Percentiles rank a stretch among this genome's conserved stretches.
Evolutionary conservation across 2,113 vertebrate species (phyloP).

Genomic region (Clarias batrachus): DNA sequence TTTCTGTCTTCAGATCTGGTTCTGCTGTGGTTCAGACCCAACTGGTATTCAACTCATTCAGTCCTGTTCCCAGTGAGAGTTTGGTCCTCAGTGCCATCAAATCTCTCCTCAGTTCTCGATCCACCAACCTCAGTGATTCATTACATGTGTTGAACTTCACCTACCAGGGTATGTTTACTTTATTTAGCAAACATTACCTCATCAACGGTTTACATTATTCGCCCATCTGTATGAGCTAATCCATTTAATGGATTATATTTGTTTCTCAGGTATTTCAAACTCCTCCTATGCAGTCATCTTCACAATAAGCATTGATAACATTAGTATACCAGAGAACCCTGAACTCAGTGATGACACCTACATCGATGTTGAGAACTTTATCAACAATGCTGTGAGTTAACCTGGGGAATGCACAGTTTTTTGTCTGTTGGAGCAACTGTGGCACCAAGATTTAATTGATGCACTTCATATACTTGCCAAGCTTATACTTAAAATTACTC

Average conservation of each 20-base stretch:
- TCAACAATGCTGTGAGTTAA: slow-evolving; percentile 29
- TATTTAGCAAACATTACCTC: neutral
- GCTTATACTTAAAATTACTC: no score
- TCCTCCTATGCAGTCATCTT: slow-evolving; percentile 10
- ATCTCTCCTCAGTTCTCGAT: neutral
- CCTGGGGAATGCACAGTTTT: neutral
- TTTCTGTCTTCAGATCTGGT: slow-evolving; percentile 1
- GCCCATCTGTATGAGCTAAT: neutral
- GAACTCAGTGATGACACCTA: neutral
- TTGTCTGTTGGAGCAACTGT: neutral
- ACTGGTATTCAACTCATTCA: slow-evolving; percentile 29
- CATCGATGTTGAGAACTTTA: neutral
- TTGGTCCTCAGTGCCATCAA: neutral
- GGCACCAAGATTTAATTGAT: neutral
- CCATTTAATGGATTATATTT: neutral
- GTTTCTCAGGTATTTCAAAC: slow-evolving; percentile 6
- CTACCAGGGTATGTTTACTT: slow-evolving; percentile 5
- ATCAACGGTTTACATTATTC: neutral
- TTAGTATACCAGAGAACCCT: slow-evolving; percentile 12
- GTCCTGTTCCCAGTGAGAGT: slow-evolving; percentile 37
- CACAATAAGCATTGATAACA: neutral
- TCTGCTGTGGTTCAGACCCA: slow-evolving; percentile 15
- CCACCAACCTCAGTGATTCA: neutral
- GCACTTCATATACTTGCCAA: neutral
- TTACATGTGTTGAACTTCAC: neutral